A percentile compares a stretch with the other conserved stretches of the same genome.
phyloP scores from a whole-genome alignment of 2,113 vertebrate species.

The Pipra filicauda region DNA sequence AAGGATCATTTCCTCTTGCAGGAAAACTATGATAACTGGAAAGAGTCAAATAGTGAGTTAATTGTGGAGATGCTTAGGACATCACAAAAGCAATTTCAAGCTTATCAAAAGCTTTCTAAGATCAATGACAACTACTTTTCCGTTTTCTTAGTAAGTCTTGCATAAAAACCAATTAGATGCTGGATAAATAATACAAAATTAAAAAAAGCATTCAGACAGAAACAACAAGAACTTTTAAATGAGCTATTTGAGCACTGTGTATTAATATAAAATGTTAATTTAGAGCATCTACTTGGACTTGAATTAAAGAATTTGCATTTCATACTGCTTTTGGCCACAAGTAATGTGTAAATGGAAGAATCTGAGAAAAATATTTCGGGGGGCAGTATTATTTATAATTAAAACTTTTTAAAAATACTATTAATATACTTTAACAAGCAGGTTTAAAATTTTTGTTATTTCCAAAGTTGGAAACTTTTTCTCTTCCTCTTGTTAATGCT shows the following conservation, averaged over 20 bases:
- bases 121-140: background rate
- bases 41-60: background rate
- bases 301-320: background rate
- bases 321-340: background rate
- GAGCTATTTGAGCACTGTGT: background rate
- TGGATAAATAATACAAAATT: background rate
- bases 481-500: conserved; percentile 49
- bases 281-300: background rate
- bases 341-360: background rate
- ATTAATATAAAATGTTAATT: background rate
- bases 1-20: conserved; percentile 24
- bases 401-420: background rate
- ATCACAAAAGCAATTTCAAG: background rate
- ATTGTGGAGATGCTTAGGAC: background rate
- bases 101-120: background rate
- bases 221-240: background rate
- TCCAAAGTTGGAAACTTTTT: conserved; percentile 20
- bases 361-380: background rate
- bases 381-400: background rate
- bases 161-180: background rate
- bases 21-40: background rate
- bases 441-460: background rate
- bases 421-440: background rate
- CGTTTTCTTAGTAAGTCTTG: background rate
- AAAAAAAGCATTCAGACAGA: background rate